These are phyloP conservation scores for Oxygymnocypris stewartii DNA, from an alignment of 2,113 vertebrate genomes.

Conservation along the genomic window DNA sequence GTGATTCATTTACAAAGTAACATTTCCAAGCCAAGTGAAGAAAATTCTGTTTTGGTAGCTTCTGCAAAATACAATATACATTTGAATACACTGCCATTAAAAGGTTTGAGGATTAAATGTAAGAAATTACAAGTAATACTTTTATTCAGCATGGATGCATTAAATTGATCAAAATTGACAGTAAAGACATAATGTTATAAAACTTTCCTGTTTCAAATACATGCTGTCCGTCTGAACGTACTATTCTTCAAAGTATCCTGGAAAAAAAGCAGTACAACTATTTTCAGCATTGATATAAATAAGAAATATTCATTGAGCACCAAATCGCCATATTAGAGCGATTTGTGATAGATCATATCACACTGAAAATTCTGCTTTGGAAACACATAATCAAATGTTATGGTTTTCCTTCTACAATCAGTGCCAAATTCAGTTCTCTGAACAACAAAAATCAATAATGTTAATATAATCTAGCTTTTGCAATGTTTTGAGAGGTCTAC, in stretches of 20 bases:
- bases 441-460: neutral
- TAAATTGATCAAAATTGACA: neutral
- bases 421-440: conserved; percentile 16
- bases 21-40: neutral
- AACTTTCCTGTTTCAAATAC: neutral
- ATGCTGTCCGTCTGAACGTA: neutral
- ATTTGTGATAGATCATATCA: neutral
- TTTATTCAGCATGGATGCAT: neutral
- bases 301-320: neutral
- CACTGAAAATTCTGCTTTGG: neutral
- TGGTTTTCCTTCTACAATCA: neutral
- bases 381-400: neutral
- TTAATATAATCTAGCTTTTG: neutral
- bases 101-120: neutral
- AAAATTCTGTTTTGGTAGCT: neutral
- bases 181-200: neutral
- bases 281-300: neutral
- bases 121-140: neutral
- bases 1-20: neutral
- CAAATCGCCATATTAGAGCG: neutral
- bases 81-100: neutral
- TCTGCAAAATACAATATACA: too few relatives aligned
- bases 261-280: neutral
- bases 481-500: neutral
- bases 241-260: neutral